Evolutionary conservation across 2,888 invertebrate genomes (phyloP).

Genomic region (Rhagium mordax): DNA sequence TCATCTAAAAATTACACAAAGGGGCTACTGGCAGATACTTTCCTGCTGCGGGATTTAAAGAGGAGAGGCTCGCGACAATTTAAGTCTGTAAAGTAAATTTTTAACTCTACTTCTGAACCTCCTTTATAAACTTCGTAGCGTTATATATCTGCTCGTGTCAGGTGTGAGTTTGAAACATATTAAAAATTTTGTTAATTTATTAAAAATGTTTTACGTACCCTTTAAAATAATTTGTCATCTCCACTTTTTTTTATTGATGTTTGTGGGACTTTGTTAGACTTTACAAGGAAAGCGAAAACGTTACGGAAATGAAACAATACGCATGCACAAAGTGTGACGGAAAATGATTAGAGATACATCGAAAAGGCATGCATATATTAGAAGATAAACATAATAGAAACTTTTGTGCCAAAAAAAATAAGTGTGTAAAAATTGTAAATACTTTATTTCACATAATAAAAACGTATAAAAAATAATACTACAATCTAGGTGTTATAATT

Average conservation of each 20-base stretch:
- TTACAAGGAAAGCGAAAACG: background rate
- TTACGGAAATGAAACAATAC: background rate
- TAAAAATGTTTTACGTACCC: slow-evolving; percentile 16
- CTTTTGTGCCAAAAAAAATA: background rate
- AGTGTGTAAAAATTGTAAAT: slow-evolving; percentile 7
- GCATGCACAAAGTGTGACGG: background rate
- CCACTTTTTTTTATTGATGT: background rate
- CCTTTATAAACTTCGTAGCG: slow-evolving; percentile 2
- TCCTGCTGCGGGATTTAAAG: background rate
- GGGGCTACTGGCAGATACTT: background rate
- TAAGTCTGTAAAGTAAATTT: background rate
- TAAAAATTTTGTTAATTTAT: background rate
- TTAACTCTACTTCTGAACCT: background rate
- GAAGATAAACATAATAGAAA: background rate
- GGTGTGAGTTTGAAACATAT: background rate
- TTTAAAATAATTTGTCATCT: background rate
- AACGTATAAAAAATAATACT: slow-evolving; percentile 4
- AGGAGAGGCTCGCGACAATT: background rate
- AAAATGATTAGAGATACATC: background rate
- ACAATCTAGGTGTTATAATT: background rate
- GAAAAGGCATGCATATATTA: background rate
- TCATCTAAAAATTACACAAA: slow-evolving; percentile 73
- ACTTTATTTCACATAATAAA: slow-evolving; percentile 18
- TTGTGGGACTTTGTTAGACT: background rate
- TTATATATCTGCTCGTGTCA: background rate